Percentiles rank a stretch among this genome's conserved stretches.
These are phyloP conservation scores for Rhinogobio ventralis DNA, from an alignment of 2,797 vertebrate species.

Conservation along the genomic window DNA sequence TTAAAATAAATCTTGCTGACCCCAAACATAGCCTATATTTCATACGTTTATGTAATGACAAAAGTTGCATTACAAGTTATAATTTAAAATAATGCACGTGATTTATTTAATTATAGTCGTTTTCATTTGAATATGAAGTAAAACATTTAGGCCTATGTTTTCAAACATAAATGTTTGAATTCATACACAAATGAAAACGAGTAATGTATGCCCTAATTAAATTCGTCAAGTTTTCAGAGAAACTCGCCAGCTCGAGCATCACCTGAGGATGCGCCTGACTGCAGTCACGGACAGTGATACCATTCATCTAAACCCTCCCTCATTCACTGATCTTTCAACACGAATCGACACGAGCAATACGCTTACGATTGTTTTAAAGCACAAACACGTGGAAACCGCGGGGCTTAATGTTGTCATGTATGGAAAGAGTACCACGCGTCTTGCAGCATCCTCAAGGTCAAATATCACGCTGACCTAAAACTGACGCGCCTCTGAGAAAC, in stretches of 20 bases:
- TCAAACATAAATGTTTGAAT: neutral
- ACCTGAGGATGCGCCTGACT: constrained; percentile 40
- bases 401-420: constrained; percentile 34
- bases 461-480: constrained; percentile 52
- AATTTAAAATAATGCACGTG: neutral
- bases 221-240: neutral
- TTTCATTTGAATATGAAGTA: neutral
- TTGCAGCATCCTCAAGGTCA: constrained; percentile 64
- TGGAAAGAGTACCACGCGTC: neutral
- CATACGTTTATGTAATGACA: neutral
- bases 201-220: neutral
- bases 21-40: neutral
- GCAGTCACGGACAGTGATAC: constrained; percentile 11
- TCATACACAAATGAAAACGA: neutral
- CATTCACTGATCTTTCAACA: constrained; percentile 10
- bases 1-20: neutral
- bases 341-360: constrained; percentile 18
- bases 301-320: neutral
- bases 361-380: constrained; percentile 41
- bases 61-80: neutral
- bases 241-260: neutral
- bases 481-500: constrained; percentile 21
- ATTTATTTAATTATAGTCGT: neutral
- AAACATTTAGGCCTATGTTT: neutral
- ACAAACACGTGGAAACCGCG: constrained; percentile 55